Base-by-base conservation (phyloP, 92 coral and sea anemone species). In the Palythoa heliodiscus region DNA sequence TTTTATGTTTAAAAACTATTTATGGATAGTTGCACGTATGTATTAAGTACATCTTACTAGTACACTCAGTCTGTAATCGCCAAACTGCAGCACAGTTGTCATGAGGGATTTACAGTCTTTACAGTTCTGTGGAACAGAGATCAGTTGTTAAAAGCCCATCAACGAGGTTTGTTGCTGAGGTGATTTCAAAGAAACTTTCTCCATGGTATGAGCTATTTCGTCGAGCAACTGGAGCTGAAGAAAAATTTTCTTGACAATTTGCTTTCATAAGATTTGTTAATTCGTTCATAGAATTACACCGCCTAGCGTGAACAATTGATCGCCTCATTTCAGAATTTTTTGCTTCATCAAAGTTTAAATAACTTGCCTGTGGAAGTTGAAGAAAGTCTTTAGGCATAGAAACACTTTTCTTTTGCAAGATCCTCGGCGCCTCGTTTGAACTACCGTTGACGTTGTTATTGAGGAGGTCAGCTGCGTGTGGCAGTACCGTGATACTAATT, bases 91-190 rank as follows among this genome's bases (percentile, higher is more conserved):
- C 9, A 7, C 16, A 5, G 17, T 58, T 22, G n/a, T n/a, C 64
- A n/a, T 15, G n/a, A 5, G 11, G 5, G 25, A 63, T n/a, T 63
- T 8, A 63, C 29, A 63, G 10, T 29, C 0, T 29, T 73, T 23
- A 73, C 54, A 73, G 58, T 47, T 73, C 77, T 73, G 77, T 73
- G 11, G 77, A 73, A 19, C 77, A 73, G 12, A 73, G 55, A 40
- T 73, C 77, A 47, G 77, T 73, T 52, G 77, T 73, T 19, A 73
- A 19, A 7, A 73, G 53, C 2, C 77, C 77, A 39, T 47, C 77
- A 11, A 73, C 57, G 14, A 73, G 25, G 54, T 73, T 73, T 73
- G 77, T 73, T 23, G 38, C 55, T 24, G 11, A 37, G 9, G 38
- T 5, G 11, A 15, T 4, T 48, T 5, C 29, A 7, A 73, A 19